These are phyloP conservation scores for Cardinalis cardinalis DNA, from an alignment of 2,113 vertebrate genomes.

Conservation along the genomic window DNA sequence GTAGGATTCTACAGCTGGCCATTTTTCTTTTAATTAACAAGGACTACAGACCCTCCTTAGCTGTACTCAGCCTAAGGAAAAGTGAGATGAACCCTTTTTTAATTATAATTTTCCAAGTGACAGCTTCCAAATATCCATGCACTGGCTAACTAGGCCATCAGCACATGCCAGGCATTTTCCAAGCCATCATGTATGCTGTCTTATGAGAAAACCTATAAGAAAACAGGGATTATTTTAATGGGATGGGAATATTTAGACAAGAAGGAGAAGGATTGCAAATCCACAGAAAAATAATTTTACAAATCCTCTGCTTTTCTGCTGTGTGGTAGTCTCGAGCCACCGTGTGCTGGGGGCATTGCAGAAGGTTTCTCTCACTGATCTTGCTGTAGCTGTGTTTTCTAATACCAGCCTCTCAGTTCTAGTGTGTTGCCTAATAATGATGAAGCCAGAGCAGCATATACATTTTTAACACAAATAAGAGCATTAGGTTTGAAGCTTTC, in stretches of 20 bases:
- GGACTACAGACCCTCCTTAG: not conserved
- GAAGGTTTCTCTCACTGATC: not conserved
- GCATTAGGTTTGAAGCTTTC: not conserved
- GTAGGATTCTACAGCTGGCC: not conserved
- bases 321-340: accelerated
- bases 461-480: not conserved
- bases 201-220: not conserved
- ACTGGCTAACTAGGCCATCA: not conserved
- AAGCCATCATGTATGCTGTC: accelerated
- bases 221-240: not conserved
- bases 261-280: not conserved
- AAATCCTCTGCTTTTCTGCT: not conserved
- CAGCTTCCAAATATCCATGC: not conserved
- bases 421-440: not conserved
- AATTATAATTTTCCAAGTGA: not conserved
- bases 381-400: not conserved
- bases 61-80: not conserved
- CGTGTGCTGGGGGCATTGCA: accelerated
- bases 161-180: not conserved
- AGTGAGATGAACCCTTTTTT: not conserved
- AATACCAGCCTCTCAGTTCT: not conserved
- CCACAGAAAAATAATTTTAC: not conserved
- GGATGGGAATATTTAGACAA: not conserved
- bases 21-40: not conserved
- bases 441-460: not conserved